Conservation (phyloP, 2,113 vertebrate species). For the Microcebus ravelobensis region DNA sequence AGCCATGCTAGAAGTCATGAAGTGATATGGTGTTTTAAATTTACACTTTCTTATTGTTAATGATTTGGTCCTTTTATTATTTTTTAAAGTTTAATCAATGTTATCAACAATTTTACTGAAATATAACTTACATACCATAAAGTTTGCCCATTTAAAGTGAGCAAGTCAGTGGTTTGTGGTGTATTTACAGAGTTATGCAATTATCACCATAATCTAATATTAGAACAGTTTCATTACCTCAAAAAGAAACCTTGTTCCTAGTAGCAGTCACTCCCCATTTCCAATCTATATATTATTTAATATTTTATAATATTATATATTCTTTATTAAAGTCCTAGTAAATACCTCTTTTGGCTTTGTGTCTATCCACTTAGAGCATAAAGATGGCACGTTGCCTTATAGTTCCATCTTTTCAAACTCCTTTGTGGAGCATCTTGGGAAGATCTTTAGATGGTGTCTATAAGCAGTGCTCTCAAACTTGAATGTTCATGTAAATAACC, state of each 20-base stretch:
- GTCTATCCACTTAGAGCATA: background rate
- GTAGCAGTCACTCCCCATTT: background rate
- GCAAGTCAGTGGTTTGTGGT: background rate
- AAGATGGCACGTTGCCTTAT: background rate
- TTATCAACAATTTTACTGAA: slow-evolving; percentile 3
- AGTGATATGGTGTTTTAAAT: background rate
- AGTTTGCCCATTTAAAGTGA: background rate
- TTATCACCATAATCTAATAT: background rate
- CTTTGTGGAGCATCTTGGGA: background rate
- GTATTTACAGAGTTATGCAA: background rate
- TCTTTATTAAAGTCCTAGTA: background rate
- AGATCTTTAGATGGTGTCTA: background rate
- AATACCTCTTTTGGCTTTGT: background rate
- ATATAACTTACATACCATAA: background rate
- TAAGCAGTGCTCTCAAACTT: background rate
- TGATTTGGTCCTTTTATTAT: background rate
- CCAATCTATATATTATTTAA: background rate
- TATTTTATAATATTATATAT: background rate
- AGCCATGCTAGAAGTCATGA: background rate
- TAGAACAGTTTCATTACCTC: background rate
- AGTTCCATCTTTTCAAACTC: background rate
- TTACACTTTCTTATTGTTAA: background rate
- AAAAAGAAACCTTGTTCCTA: background rate
- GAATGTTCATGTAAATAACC: background rate
- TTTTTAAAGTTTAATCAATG: background rate